A percentile compares a stretch with the other conserved stretches of the same genome.
phyloP scores from a whole-genome alignment of 2,888 invertebrate species.

The Adelphocoris suturalis region DNA sequence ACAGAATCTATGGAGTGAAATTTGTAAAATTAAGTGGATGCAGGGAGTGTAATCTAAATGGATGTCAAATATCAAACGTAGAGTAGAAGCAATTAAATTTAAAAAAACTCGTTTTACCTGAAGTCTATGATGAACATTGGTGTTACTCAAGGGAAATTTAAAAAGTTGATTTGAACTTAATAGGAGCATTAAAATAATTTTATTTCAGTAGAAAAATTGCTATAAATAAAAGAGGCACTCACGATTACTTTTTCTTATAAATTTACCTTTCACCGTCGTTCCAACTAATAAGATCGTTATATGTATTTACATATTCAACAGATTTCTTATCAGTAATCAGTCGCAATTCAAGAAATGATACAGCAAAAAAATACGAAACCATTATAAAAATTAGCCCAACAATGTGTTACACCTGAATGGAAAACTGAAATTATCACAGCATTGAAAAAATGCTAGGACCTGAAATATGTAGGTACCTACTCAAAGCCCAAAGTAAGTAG shows the following conservation, averaged over 20 bases:
- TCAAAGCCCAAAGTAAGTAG: slow-evolving; percentile 9
- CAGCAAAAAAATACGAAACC: not conserved
- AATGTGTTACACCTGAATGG: not conserved
- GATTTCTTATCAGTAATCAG: slow-evolving; percentile 44
- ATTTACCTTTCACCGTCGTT: not conserved
- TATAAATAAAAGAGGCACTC: slow-evolving; percentile 29
- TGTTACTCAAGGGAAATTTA: not conserved
- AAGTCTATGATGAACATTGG: too few species aligned
- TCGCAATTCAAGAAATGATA: not conserved
- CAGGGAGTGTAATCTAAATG: too few species aligned
- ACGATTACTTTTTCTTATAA: not conserved
- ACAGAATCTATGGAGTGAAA: too few species aligned
- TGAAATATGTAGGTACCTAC: not conserved
- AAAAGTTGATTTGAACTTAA: not conserved
- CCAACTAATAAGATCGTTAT: not conserved
- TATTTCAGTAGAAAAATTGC: slow-evolving; percentile 53
- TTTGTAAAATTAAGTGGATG: too few species aligned
- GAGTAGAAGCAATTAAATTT: not conserved
- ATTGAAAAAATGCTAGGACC: slow-evolving; percentile 43
- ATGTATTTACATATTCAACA: slow-evolving; percentile 24
- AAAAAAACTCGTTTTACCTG: too few species aligned
- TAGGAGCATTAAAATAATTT: slow-evolving; percentile 17
- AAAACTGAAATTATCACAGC: slow-evolving; percentile 52
- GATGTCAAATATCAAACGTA: not conserved
- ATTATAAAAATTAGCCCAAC: not conserved